A percentile compares a stretch with the other conserved stretches of the same genome.
These are phyloP conservation scores for Leptogaster cylindrica DNA, from an alignment of 2,888 invertebrate genomes.

Conservation along the genomic window DNA sequence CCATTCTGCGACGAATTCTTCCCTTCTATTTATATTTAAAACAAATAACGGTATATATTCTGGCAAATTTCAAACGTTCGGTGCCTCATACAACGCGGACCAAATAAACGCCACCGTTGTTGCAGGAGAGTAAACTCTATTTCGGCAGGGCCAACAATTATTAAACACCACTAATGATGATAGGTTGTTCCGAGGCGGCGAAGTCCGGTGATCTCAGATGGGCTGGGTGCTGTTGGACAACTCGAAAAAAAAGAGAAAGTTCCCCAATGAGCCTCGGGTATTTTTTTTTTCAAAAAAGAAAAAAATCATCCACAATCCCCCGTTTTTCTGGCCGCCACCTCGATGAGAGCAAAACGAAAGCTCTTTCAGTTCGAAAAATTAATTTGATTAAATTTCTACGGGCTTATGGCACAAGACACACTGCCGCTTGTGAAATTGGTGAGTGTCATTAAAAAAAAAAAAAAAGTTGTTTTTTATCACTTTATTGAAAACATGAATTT, in stretches of 20 bases:
- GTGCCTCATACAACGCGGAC: too few relatives aligned
- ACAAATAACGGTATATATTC: too few relatives aligned
- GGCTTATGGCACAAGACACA: constrained; percentile 5
- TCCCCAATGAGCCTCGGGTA: constrained; percentile 7
- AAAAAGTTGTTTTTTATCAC: too few relatives aligned
- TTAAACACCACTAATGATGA: constrained; percentile 10
- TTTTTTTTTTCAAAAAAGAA: constrained; percentile 1
- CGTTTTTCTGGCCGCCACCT: constrained; percentile 17
- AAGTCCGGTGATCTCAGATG: too few relatives aligned
- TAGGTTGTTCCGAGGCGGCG: too few relatives aligned
- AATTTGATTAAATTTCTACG: constrained; percentile 31
- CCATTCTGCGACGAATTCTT: too few relatives aligned
- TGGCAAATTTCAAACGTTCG: too few relatives aligned
- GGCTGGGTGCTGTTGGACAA: constrained; percentile 15
- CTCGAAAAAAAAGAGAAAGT: constrained; percentile 17
- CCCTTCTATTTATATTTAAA: too few relatives aligned
- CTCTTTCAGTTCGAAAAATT: constrained; percentile 19
- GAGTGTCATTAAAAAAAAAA: too few relatives aligned
- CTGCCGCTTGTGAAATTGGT: background rate
- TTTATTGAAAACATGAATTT: too few relatives aligned
- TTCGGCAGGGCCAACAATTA: constrained; percentile 5
- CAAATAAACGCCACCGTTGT: too few relatives aligned
- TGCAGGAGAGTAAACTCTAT: too few relatives aligned
- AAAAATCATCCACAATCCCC: constrained; percentile 25
- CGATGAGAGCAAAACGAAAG: constrained; percentile 24